These are phyloP conservation scores for Volucella bombylans DNA, from an alignment of 2,888 invertebrate species.

Conservation along the genomic window DNA sequence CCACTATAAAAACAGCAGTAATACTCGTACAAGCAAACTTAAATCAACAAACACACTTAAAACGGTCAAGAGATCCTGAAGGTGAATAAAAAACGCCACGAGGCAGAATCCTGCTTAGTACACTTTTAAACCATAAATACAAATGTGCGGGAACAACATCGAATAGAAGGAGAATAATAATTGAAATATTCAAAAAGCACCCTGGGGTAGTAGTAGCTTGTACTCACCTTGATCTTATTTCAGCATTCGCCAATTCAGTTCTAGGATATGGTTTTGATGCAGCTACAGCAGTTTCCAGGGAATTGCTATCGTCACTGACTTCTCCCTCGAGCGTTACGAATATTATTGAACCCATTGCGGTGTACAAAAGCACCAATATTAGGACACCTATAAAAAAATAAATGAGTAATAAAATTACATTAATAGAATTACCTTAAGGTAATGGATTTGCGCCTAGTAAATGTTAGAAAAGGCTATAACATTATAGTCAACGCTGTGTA, in stretches of 20 bases:
- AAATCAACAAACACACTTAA: conserved; percentile 60
- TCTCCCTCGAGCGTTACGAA: conserved; percentile 93
- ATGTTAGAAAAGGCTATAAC: conserved; percentile 36
- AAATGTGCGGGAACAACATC: conserved; percentile 39
- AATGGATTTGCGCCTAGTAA: not conserved
- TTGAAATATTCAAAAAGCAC: conserved; percentile 58
- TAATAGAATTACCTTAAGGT: conserved; percentile 64
- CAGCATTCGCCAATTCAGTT: conserved; percentile 84
- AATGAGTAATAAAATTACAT: conserved; percentile 68
- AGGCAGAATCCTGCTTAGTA: conserved; percentile 53
- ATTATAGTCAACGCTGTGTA: conserved; percentile 50
- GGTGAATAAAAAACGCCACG: conserved; percentile 39
- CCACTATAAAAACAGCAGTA: conserved; percentile 43
- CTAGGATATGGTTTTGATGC: conserved; percentile 86
- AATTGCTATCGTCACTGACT: conserved; percentile 81
- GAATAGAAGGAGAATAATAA: conserved; percentile 64
- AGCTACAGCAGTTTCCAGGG: conserved; percentile 86
- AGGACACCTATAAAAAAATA: conserved; percentile 79
- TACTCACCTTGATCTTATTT: conserved; percentile 85
- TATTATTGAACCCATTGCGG: conserved; percentile 94
- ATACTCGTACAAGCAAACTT: conserved; percentile 41
- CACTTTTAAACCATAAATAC: not conserved
- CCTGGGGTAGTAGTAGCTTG: not conserved
- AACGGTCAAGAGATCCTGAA: conserved; percentile 61
- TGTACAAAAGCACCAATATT: conserved; percentile 93